Percentiles rank a stretch among this genome's conserved stretches.
Evolutionary conservation across 2,113 vertebrate genomes (phyloP).

Genomic region (Asarcornis scutulata): DNA sequence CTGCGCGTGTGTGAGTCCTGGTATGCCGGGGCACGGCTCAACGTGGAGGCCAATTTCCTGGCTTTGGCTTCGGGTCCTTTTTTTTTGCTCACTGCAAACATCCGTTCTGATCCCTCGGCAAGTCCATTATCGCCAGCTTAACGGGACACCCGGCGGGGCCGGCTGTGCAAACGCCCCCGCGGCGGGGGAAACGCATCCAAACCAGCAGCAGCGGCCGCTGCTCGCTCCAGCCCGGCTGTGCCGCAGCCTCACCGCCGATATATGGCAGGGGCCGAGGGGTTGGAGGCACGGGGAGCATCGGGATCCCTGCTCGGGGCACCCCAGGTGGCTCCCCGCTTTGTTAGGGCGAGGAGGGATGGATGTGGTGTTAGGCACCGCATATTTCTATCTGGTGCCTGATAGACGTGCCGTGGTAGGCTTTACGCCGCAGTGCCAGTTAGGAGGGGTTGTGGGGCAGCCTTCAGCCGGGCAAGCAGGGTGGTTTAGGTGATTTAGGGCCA

Average conservation of each 20-base stretch:
- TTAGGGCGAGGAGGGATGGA: accelerated
- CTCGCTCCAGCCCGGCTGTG: neutral
- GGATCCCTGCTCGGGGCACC: neutral
- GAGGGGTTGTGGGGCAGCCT: neutral
- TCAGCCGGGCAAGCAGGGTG: neutral
- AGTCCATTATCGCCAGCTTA: constrained; percentile 14
- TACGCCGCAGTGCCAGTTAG: neutral
- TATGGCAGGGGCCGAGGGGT: neutral
- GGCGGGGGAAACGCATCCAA: neutral
- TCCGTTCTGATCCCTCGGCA: neutral
- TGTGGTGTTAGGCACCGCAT: neutral
- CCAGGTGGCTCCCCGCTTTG: neutral
- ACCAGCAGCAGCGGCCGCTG: neutral
- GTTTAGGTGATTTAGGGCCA: neutral
- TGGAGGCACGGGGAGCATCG: accelerated
- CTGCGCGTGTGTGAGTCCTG: accelerated
- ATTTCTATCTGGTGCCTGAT: neutral
- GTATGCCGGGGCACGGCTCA: neutral
- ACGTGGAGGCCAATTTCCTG: neutral
- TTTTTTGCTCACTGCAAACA: neutral
- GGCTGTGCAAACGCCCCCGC: neutral
- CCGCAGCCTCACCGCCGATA: neutral
- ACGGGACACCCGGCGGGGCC: neutral
- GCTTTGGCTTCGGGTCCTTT: neutral
- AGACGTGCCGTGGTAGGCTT: neutral